Base-by-base conservation (phyloP, 1,140 invertebrate species). In the Drosophila elegans region DNA sequence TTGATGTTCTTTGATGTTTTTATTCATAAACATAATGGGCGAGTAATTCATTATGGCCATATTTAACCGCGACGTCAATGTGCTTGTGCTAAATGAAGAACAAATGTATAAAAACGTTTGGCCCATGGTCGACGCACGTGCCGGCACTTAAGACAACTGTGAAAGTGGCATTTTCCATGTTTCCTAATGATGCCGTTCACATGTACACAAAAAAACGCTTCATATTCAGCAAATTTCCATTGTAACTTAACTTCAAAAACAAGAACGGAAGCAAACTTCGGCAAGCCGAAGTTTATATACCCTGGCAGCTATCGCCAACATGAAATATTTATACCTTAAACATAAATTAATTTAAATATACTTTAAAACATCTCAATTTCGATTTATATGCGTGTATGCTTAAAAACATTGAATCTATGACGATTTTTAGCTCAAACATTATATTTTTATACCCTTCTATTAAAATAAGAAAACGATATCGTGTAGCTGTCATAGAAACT, bases 161-260 rank as follows among this genome's bases (percentile, higher is more conserved):
- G 41, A 78, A 56, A 78, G 75, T 78, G 75, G 75, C 74, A 71
- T 78, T 71, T 78, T 78, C 21, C 44, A 78, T 78, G 75, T 78
- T 63, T 44, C 25, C 29, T 71, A 78, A 46, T 46, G 44, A 66
- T 44, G 55, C 10, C 51, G 36, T 52, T 44, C 29, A 29, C 34
- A 63, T 36, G 3, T 41, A 64, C 9, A 39, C 16, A 46, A 29
- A 21, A 34, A 54, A 7, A n/a, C 16, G 12, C 13, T 41, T 12
- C 27, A 6, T 7, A 12, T 39, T 51, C 3, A 2, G 5, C 5
- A 6, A 39, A 13, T 21, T 21, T 21, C 16, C 16, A 16, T 44
- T 44, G 9, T 3, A 21, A 10, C 13, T 44, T 16, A 16, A 13
- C 4, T 41, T 13, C 4, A 13, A 41, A 41, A 41, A 21, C 16